Evolutionary conservation across 2,888 invertebrate genomes (phyloP), one percentile per base, ranked within the genome.

Genomic region (Drosophila crucigera): DNA sequence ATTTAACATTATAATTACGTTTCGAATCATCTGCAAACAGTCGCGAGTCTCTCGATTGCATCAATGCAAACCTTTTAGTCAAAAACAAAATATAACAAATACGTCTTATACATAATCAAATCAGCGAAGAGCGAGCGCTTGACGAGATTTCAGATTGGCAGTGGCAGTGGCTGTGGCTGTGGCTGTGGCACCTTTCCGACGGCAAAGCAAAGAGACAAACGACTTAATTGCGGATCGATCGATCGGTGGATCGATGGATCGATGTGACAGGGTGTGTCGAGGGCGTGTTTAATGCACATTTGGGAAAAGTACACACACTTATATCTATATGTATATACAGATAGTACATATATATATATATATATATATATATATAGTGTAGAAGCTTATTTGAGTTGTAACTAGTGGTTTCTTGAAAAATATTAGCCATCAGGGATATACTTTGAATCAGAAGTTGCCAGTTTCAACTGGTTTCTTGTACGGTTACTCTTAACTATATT

Each of bases 1-100:
- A 82, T 80, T 85, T 85, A 87, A 89, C 88, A 88, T 87, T 85
- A 87, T 89, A 89, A 87, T 87, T 87, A 87, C 83, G 80, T 72
- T 87, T 89, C 83, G 82, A 89, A 87, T 87, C 73, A 87, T 87
- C 75, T 78, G 80, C 85, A 87, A 87, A 87, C 83, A 83, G 30
- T 11, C 22, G 54, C 58, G 52, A 60, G 41, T 58, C 14, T 39
- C 59, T 22, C 52, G n/a, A 79, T 73, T 79, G 78, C 78, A 79
- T 50, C 64, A 69, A 76, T 55, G 55, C 68, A 63, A 76, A 80
- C 73, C 76, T 78, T 79, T 76, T 66, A 79, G 64, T 55, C 68
- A 58, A 43, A 43, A 50, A 14, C 68, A 35, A 25, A 37, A 25
- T 50, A 68, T 33, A 68, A 41, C 39, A 60, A 52, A 60, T 52